Conservation (phyloP, 2,113 vertebrate species). For the Numida meleagris region DNA sequence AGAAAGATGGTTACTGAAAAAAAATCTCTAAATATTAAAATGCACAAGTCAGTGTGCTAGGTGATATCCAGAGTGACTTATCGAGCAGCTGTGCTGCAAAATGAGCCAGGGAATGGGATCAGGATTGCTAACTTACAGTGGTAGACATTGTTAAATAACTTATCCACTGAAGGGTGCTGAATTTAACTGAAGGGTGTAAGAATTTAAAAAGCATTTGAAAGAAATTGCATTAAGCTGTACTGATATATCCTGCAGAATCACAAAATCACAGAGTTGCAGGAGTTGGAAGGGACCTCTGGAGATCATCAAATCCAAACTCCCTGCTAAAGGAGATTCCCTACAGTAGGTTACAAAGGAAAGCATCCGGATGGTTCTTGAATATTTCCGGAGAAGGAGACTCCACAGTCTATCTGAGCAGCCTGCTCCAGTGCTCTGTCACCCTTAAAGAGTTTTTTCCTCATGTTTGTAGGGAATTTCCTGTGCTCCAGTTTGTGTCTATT, state of each 20-base stretch:
- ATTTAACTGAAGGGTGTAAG: neutral
- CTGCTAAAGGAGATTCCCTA: neutral
- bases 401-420: too few species aligned
- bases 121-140: neutral
- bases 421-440: too few species aligned
- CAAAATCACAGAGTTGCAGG: too few species aligned
- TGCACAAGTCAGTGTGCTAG: neutral
- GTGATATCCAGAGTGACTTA: neutral
- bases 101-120: neutral
- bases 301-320: too few species aligned
- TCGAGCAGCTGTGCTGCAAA: neutral
- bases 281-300: too few species aligned
- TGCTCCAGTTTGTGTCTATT: too few species aligned
- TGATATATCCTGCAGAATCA: neutral
- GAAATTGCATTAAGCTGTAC: neutral
- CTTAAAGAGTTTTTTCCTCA: too few species aligned
- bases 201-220: neutral
- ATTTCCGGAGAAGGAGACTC: too few species aligned
- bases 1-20: neutral
- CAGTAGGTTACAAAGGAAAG: neutral
- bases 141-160: neutral
- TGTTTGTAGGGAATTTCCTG: too few species aligned
- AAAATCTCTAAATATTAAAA: neutral
- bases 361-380: neutral
- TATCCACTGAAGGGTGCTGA: too few species aligned